Percentiles rank a stretch among this genome's conserved stretches.
phyloP scores from a whole-genome alignment of 2,113 vertebrate species.

The Numenius arquata region DNA sequence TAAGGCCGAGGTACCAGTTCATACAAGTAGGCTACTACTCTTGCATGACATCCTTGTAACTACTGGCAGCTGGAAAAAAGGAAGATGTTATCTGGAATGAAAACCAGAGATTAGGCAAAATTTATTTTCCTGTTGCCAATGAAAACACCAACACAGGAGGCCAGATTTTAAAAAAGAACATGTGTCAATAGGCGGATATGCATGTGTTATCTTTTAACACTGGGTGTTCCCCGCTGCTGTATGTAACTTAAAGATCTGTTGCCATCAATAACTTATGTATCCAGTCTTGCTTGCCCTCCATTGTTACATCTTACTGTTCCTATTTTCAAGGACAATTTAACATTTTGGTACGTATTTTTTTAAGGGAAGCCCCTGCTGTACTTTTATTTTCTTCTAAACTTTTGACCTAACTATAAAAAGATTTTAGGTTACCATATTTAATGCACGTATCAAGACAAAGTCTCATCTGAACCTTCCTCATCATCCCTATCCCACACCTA shows the following conservation, averaged over 20 bases:
- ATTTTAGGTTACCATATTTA: neutral
- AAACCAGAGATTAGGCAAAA: constrained; percentile 41
- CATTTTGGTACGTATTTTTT: neutral
- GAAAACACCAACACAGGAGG: constrained; percentile 5
- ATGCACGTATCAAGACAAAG: neutral
- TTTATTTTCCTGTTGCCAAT: constrained; percentile 46
- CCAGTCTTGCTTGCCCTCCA: neutral
- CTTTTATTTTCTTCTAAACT: constrained; percentile 1
- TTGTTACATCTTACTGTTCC: neutral
- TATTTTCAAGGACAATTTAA: constrained; percentile 17
- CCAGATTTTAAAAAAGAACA: constrained; percentile 36
- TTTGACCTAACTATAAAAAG: neutral
- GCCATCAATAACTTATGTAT: neutral
- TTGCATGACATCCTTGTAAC: neutral
- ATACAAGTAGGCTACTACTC: neutral
- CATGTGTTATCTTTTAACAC: neutral
- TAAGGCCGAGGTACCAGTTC: neutral
- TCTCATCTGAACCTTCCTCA: neutral
- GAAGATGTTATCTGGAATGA: constrained; percentile 25
- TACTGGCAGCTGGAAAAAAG: constrained; percentile 44
- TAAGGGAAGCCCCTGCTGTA: neutral
- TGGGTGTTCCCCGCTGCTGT: neutral
- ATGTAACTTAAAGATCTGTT: constrained; percentile 6
- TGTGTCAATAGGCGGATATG: neutral
- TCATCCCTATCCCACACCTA: neutral